Base-by-base conservation (phyloP, 2,888 invertebrate genomes). In the Polyploca ridens region DNA sequence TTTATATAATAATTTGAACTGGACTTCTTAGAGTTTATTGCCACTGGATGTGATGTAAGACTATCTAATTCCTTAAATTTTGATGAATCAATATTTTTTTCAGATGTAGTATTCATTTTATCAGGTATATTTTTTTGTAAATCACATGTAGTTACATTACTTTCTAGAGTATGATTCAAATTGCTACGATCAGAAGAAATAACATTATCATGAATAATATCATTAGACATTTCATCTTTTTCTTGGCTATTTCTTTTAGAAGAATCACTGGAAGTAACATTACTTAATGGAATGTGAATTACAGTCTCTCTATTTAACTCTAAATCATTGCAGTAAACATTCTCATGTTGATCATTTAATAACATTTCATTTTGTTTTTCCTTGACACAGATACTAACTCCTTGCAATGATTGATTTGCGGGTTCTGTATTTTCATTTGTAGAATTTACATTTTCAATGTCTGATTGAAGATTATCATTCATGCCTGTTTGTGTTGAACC, bases 211-310 rank as follows among this genome's bases (percentile, higher is more conserved):
- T n/a, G 14, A n/a, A n/a, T 4, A 46, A 46, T n/a, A n/a, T 46
- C n/a, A 46, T n/a, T n/a, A 4, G 5, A 46, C 5, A 6, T 14
- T n/a, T 46, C 46, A 46, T 14, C 6, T 46, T 46, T n/a, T 46
- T 46, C 14, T 46, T 5, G 46, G 5, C 46, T 46, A 5, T 46
- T n/a, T 14, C 2, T 46, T 46, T 46, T 46, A 4, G 1, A n/a
- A n/a, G n/a, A 46, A 46, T 46, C 46, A n/a, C 46, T 46, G 6
- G 46, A n/a, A 46, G 46, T n/a, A n/a, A 46, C n/a, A 49, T 49
- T n/a, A 16, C 5, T 41, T 41, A 41, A 0, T n/a, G 49, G 49
- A n/a, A 16, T 49, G 49, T 49, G 5, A n/a, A 49, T 16, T 16
- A n/a, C 16, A 49, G 14, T 49, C 8, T 49, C 16, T 16, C 0